phyloP scores from a whole-genome alignment of 1,140 invertebrate species.

The Aphelenchoides fujianensis region DNA sequence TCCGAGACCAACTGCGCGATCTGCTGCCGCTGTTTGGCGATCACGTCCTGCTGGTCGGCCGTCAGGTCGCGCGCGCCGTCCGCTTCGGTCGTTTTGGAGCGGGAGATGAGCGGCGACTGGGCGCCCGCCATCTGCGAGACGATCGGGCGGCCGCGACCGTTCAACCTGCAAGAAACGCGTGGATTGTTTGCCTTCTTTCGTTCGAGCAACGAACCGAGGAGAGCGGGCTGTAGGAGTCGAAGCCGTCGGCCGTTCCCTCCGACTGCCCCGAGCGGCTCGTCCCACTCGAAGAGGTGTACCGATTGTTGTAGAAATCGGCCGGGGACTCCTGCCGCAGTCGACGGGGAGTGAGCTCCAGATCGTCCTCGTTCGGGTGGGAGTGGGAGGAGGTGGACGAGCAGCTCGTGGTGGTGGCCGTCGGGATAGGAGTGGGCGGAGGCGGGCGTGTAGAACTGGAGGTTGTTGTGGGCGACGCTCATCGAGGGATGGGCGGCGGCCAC shows the following conservation, averaged over 20 bases:
- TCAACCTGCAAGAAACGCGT: neutral
- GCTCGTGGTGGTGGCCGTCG: constrained; percentile 21
- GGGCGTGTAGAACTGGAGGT: constrained; percentile 8
- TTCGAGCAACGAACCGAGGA: neutral
- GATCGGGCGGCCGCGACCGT: neutral
- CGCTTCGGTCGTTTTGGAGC: constrained; percentile 18
- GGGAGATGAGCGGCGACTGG: neutral
- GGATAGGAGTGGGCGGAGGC: constrained; percentile 22
- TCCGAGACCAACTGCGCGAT: constrained; percentile 37
- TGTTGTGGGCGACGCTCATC: constrained; percentile 3
- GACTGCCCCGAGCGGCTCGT: neutral
- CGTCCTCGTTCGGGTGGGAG: neutral
- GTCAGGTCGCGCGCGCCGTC: neutral
- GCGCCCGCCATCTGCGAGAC: neutral
- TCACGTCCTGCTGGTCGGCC: constrained; percentile 8
- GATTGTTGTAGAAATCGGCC: constrained; percentile 11
- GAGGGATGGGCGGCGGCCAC: constrained; percentile 4
- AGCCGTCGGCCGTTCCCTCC: neutral
- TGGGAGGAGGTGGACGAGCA: constrained; percentile 24
- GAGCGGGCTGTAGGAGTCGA: constrained; percentile 18
- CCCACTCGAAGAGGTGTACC: constrained; percentile 14
- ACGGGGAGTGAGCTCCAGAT: neutral
- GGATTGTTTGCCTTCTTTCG: neutral
- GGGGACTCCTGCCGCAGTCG: neutral
- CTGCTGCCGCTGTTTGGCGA: constrained; percentile 41